Percentiles rank a stretch among this genome's conserved stretches.
These are phyloP conservation scores for Parnassius smintheus DNA, from an alignment of 2,888 invertebrate genomes.

Conservation along the genomic window DNA sequence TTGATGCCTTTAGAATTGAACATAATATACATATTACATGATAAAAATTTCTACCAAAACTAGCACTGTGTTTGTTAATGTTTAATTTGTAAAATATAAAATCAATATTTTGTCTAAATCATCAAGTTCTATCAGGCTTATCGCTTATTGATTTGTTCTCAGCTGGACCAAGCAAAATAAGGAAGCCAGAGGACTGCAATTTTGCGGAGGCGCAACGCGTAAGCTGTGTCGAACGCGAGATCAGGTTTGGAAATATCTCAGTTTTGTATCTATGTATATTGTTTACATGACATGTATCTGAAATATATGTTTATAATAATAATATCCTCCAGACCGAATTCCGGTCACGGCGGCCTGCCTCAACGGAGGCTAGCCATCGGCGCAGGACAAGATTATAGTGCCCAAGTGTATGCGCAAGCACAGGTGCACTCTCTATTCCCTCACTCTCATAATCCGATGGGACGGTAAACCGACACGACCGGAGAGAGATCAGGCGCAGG, in stretches of 20 bases:
- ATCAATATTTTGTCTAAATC: background rate
- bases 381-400: no score
- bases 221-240: conserved; percentile 53
- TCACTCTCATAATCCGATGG: no score
- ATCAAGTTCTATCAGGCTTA: conserved; percentile 51
- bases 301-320: conserved; percentile 19
- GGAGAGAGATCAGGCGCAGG: no score
- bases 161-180: conserved; percentile 62
- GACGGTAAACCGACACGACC: no score
- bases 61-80: background rate
- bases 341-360: no score
- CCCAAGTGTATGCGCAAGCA: no score
- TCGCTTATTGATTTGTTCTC: conserved; percentile 72
- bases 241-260: conserved; percentile 62
- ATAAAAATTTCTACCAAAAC: background rate
- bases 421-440: no score
- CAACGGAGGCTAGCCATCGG: no score
- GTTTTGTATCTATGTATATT: conserved; percentile 42
- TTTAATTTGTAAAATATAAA: background rate
- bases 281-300: conserved; percentile 47
- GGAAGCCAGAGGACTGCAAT: conserved; percentile 49
- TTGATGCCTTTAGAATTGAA: no score
- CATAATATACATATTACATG: no score
- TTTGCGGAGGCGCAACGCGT: conserved; percentile 50
- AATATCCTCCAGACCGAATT: no score